A percentile compares a stretch with the other conserved stretches of the same genome.
phyloP scores from a whole-genome alignment of 1,140 invertebrate species.

The Rhyzopertha dominica region DNA sequence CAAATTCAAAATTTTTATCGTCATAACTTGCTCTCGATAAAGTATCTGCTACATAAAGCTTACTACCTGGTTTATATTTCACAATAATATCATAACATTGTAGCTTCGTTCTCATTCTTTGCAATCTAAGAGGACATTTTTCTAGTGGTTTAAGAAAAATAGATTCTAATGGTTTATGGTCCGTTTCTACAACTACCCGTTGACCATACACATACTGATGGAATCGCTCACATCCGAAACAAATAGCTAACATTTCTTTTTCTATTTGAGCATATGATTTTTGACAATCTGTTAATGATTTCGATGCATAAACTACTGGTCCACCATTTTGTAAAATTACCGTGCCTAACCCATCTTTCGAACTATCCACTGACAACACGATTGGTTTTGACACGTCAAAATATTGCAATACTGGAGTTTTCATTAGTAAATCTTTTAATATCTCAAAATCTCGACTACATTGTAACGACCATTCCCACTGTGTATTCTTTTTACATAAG shows the following conservation, averaged over 20 bases:
- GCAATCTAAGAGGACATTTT: slow-evolving; percentile 20
- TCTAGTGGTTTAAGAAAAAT: slow-evolving; percentile 31
- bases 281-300: slow-evolving; percentile 42
- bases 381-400: no score
- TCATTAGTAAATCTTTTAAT: no score
- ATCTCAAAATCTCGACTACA: no score
- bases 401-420: no score
- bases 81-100: slow-evolving; percentile 27
- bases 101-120: slow-evolving; percentile 23
- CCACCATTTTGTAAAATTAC: slow-evolving; percentile 36
- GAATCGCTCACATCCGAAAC: slow-evolving; percentile 24
- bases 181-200: slow-evolving; percentile 26
- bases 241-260: slow-evolving; percentile 31
- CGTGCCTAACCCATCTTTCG: slow-evolving; percentile 41
- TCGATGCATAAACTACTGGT: slow-evolving; percentile 40
- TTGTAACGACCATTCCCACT: no score
- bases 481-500: no score
- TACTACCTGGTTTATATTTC: slow-evolving; percentile 28
- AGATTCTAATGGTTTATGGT: slow-evolving; percentile 33
- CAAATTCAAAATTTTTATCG: slow-evolving; percentile 18
- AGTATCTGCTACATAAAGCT: no score
- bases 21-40: slow-evolving; percentile 13
- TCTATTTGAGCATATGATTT: slow-evolving; percentile 34
- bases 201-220: slow-evolving; percentile 35
- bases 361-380: no score